Base-by-base conservation (phyloP, 1,140 invertebrate genomes). In the Melanaphis sacchari region DNA sequence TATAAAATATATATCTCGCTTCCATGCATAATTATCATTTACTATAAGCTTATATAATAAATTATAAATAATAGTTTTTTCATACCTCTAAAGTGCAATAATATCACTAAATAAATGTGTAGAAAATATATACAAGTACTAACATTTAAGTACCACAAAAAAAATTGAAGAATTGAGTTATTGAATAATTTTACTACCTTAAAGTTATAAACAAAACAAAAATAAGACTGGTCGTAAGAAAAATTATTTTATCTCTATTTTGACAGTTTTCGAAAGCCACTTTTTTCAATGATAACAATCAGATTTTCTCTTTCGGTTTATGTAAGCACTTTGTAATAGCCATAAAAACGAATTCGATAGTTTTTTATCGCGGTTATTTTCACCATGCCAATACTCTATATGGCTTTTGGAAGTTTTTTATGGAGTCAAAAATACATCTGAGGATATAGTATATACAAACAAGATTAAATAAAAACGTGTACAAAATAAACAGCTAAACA, bases 241-340 rank as follows among this genome's bases (percentile, higher is more conserved):
- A 38, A 89, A 89, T 36, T 54, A 40, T 54, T 89, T 89, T 38
- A 40, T 38, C 15, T 49, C 18, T 54, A 15, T 40, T 52, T 89
- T 38, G 24, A 40, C n/a, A 46, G 85, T 46, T 88, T 89, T 89
- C 21, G 21, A 87, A 87, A 87, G 15, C 31, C 15, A 87, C 38
- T 40, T 49, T 87, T 87, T 52, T 40, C 31, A 38, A 54, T 38
- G 49, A 54, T 38, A 24, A 89, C 22, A 54, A 89, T 89, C 88
- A 36, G n/a, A 89, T 89, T 52, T 52, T 89, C 49, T 89, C 22
- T 36, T 26, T 36, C 8, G 36, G 49, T 52, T 89, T 89, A 54
- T 24, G 49, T 89, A 89, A 89, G 36, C 88, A 54, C 49, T 38
- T 89, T 89, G 49, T 54, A 89, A 89, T 46, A 11, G 43, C 49